Evolutionary conservation across 2,888 invertebrate species (phyloP), one percentile per base, ranked within the genome.

Genomic region (Sinopyrophorus schimmeli): DNA sequence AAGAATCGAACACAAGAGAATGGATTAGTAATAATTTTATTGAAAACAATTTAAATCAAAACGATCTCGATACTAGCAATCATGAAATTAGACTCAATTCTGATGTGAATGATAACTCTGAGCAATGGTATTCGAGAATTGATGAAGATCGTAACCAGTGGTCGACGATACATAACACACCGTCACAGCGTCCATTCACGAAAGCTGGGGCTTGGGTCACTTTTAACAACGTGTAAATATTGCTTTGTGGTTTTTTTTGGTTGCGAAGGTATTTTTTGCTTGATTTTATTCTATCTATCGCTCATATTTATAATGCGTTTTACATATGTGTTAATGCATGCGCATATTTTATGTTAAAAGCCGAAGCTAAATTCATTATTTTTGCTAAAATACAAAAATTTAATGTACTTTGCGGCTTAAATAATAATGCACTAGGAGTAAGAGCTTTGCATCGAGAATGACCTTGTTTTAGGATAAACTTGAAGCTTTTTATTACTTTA

Each of bases 211-310:
- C 70, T 69, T 74, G 74, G 74, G 74, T 74, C 67, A 69, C 71
- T 69, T 74, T 74, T 71, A 70, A 69, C 66, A 73, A 72, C 68
- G 67, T 73, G 72, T 74, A 73, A 73, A 71, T 70, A 70, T 72
- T 69, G 66, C 70, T 68, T 65, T 59, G 61, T 54, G 63, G 57
- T 63, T 67, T 67, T n/a, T 67, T 65, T 60, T 55, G 55, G 60
- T 61, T 65, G 57, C 60, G 32, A 60, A 64, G 60, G 60, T 59
- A 58, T 61, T 59, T 63, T 53, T 59, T 55, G 58, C 58, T 55
- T 56, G 51, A 43, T 59, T 50, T 53, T 43, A 32, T n/a, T n/a
- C n/a, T n/a, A n/a, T n/a, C n/a, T n/a, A n/a, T n/a, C n/a, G n/a
- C n/a, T n/a, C n/a, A n/a, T n/a, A n/a, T n/a, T n/a, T n/a, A n/a